phyloP scores from a whole-genome alignment of 92 coral and sea anemone species.

The Epizoanthus stellaris region DNA sequence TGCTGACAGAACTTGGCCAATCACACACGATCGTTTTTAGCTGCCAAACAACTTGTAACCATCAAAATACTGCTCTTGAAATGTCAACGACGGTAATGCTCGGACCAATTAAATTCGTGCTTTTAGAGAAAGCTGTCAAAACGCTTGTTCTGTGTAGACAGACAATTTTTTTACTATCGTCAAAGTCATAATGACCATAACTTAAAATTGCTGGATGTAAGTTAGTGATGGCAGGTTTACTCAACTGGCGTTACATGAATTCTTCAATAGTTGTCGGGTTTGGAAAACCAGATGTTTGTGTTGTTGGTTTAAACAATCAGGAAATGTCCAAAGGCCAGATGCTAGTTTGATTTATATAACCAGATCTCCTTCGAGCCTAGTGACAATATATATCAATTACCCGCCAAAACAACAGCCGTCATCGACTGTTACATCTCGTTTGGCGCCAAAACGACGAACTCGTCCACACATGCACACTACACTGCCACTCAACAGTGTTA shows the following conservation, averaged over 20 bases:
- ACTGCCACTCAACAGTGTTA: not conserved
- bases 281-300: slow-evolving; percentile 43
- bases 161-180: slow-evolving; percentile 24
- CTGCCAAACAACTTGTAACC: slow-evolving; percentile 85
- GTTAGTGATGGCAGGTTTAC: slow-evolving; percentile 2
- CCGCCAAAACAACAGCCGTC: slow-evolving; percentile 60
- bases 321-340: slow-evolving; percentile 47
- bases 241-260: slow-evolving; percentile 17
- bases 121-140: slow-evolving; percentile 56
- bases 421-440: slow-evolving; percentile 42
- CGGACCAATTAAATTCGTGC: slow-evolving; percentile 52
- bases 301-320: slow-evolving; percentile 40
- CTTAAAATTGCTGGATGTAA: not conserved
- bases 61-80: slow-evolving; percentile 71
- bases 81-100: slow-evolving; percentile 63
- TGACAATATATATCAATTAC: slow-evolving; percentile 67
- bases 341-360: slow-evolving; percentile 50
- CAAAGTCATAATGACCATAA: not conserved
- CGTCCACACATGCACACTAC: not conserved
- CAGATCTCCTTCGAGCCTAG: slow-evolving; percentile 51
- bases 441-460: slow-evolving; percentile 50
- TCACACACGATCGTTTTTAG: slow-evolving; percentile 73
- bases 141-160: slow-evolving; percentile 40
- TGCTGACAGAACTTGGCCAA: slow-evolving; percentile 95
- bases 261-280: slow-evolving; percentile 38